These are phyloP conservation scores for Meloidogyne chitwoodi DNA, from an alignment of 1,140 invertebrate genomes.

Conservation along the genomic window DNA sequence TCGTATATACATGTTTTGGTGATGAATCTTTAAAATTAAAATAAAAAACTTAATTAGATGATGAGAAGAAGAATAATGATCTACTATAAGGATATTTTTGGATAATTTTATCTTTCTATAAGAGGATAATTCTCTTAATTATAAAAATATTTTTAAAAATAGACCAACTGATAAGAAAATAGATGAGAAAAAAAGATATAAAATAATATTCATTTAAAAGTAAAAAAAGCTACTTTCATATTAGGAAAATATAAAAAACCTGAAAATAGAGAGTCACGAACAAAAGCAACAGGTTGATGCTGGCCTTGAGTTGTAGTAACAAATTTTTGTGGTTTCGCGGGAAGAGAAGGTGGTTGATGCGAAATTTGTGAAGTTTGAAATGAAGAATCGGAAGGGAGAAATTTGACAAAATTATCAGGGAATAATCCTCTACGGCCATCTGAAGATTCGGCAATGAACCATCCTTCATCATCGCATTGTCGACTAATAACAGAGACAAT, in stretches of 20 bases:
- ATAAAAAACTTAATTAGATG: too few species aligned
- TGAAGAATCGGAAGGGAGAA: background rate
- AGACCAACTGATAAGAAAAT: too few species aligned
- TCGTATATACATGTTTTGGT: background rate
- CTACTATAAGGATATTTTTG: too few species aligned
- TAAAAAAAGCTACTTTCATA: too few species aligned
- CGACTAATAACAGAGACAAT: slow-evolving; percentile 54
- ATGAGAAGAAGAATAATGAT: too few species aligned
- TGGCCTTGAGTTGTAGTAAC: background rate
- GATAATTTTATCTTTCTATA: too few species aligned
- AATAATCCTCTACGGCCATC: slow-evolving; percentile 83
- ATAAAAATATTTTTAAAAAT: too few species aligned
- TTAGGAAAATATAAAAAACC: background rate
- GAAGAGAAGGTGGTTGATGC: slow-evolving; percentile 25
- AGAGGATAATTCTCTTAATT: too few species aligned
- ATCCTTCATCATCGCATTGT: slow-evolving; percentile 78
- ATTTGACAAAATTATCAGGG: slow-evolving; percentile 81
- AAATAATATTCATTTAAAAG: too few species aligned
- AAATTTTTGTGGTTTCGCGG: slow-evolving; percentile 29
- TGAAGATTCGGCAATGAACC: slow-evolving; percentile 87
- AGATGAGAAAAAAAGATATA: too few species aligned
- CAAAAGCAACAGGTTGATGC: background rate
- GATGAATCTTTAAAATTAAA: background rate
- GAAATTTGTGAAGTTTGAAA: slow-evolving; percentile 8
- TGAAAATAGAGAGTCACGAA: slow-evolving; percentile 8